These are phyloP conservation scores for Apoda limacodes DNA, from an alignment of 2,888 invertebrate species.

Conservation along the genomic window DNA sequence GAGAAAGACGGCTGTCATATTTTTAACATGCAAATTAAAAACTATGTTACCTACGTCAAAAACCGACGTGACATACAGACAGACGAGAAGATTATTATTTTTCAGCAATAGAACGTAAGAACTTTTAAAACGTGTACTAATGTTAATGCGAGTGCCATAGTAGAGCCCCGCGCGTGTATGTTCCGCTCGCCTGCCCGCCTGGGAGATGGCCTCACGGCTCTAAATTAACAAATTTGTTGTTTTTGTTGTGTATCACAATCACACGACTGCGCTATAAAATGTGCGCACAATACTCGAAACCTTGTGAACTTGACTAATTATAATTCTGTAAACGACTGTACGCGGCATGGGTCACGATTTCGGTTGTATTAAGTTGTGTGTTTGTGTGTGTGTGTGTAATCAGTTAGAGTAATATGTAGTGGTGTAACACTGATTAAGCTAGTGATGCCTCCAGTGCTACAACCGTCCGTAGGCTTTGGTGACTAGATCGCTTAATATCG, in stretches of 20 bases:
- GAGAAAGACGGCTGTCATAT: no score
- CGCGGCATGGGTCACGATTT: not conserved
- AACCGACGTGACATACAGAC: no score
- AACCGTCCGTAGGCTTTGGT: no score
- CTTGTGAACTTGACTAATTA: constrained; percentile 1
- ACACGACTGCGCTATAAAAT: constrained; percentile 6
- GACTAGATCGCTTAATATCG: no score
- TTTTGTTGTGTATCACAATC: constrained; percentile 14
- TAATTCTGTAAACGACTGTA: not conserved
- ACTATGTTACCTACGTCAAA: not conserved
- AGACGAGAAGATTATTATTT: no score
- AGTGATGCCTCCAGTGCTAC: no score
- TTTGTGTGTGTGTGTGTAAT: constrained; percentile 5
- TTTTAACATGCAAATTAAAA: not conserved
- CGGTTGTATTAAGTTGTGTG: constrained; percentile 1
- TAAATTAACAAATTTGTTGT: no score
- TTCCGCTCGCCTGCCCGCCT: constrained; percentile 26
- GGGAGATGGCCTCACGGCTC: constrained; percentile 28
- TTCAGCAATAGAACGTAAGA: not conserved
- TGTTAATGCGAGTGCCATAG: constrained; percentile 18
- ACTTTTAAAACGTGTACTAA: constrained; percentile 1
- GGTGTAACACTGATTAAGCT: no score
- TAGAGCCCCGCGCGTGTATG: constrained; percentile 22
- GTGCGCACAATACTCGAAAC: not conserved
- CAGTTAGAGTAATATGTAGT: no score